phyloP scores from a whole-genome alignment of 2,797 vertebrate genomes.

The Xiphophorus birchmanni region DNA sequence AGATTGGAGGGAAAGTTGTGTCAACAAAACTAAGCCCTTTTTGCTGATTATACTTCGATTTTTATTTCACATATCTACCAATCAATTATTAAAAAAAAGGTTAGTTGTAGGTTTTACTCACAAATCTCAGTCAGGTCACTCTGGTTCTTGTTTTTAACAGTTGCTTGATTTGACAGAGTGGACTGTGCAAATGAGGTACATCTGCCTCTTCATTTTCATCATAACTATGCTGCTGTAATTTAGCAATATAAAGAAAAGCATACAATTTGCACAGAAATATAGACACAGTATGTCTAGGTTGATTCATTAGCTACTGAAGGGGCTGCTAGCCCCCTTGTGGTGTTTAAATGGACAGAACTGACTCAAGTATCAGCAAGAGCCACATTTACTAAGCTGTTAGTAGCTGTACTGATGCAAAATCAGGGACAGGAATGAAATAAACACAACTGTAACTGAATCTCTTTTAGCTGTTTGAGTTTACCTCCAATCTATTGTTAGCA shows the following conservation, averaged over 20 bases:
- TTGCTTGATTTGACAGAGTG: not conserved
- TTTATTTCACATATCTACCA: conserved; percentile 31
- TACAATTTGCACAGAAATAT: not conserved
- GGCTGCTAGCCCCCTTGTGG: not conserved
- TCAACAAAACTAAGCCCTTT: conserved; percentile 8
- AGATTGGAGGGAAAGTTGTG: not conserved
- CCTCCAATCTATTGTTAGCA: not conserved
- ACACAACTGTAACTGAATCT: not conserved
- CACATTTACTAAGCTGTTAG: not conserved
- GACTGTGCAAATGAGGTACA: not conserved
- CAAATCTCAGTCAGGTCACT: not conserved
- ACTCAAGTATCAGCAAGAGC: not conserved
- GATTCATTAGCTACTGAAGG: not conserved
- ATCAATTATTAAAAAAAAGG: conserved; percentile 19
- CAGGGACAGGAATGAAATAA: not conserved
- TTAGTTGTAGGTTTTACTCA: not conserved
- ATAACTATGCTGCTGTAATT: not conserved
- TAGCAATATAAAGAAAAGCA: not conserved
- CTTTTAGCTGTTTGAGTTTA: not conserved
- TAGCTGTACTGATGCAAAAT: not conserved
- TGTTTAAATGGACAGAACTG: not conserved
- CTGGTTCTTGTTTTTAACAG: not conserved
- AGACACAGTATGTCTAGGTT: not conserved
- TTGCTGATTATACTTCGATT: conserved; percentile 51
- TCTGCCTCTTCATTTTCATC: not conserved